Evolutionary conservation across 2,113 vertebrate genomes (phyloP), one percentile per base, ranked within the genome.

Genomic region (Nyctibius bracteatus): DNA sequence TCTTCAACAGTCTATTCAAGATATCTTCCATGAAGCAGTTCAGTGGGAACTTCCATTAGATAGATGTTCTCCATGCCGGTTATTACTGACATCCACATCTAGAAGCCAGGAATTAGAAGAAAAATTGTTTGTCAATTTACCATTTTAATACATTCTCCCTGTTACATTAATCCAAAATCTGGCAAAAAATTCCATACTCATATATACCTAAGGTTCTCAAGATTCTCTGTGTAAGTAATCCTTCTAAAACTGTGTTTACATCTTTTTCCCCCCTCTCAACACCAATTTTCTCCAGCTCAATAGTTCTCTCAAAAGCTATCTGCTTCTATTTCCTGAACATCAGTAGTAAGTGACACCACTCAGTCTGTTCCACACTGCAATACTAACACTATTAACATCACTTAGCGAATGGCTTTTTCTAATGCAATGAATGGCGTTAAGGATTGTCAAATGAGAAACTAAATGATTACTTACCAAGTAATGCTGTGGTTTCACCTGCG

Each of bases 381-480:
- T 16, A 54, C 21, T 61, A 75, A 59, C n/a, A 17, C 49, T 43
- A 46, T 18, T 31, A 22, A 41, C 12, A 31, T 19, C 66, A 51
- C 20, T 10, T 7, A 19, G 14, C 58, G 35, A 78, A 67, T 3
- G 14, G 28, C 30, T 68, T 33, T 66, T 88, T n/a, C 46, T 52
- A 51, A 49, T 15, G 17, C 67, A 54, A 8, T 6, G 25, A 31
- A 47, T 5, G 17, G 30, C 9, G 1, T 25, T 70, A 63, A 51
- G 28, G 47, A 33, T 4, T 44, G 17, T 22, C 35, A 63, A 72
- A 24, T 2, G 25, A 55, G 24, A 59, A 51, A 63, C 12, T 22
- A 7, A 30, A 24, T 57, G 23, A 23, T n/a, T 46, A 83, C 98
- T 92, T 68, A 98, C 98, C 98, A 84, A 98, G 96, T 67, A 98